Conservation (phyloP, 2,888 invertebrate species). For the Acleris cristana region DNA sequence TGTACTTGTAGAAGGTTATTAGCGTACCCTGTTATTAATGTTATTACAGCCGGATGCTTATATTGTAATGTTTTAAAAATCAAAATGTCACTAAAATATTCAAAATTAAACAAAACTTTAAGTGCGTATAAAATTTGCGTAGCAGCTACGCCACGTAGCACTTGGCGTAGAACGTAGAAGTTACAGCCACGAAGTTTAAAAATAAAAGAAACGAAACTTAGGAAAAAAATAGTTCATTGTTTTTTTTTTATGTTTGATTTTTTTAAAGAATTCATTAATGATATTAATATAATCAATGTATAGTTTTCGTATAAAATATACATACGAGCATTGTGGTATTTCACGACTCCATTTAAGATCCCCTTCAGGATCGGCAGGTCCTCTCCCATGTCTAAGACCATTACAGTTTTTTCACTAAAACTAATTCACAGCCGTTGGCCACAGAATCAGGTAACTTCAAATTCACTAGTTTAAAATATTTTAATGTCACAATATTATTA, state of each 20-base stretch:
- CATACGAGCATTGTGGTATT: conserved; percentile 97
- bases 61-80: too few species aligned
- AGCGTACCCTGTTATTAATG: too few species aligned
- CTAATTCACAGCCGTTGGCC: conserved; percentile 81
- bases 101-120: neutral
- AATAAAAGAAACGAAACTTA: neutral
- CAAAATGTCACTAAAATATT: too few species aligned
- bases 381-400: conserved; percentile 90
- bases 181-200: conserved; percentile 9
- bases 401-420: conserved; percentile 74
- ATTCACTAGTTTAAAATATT: conserved; percentile 44
- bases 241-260: neutral
- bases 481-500: conserved; percentile 35
- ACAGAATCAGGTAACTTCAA: conserved; percentile 76
- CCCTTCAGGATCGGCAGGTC: conserved; percentile 95
- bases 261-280: neutral
- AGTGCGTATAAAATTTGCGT: neutral
- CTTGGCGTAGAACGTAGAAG: conserved; percentile 26
- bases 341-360: conserved; percentile 94
- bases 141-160: conserved; percentile 25
- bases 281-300: conserved; percentile 31
- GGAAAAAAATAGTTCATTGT: neutral
- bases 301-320: conserved; percentile 62
- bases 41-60: neutral
- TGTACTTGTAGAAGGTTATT: too few species aligned